These are phyloP conservation scores for Drosophila subpulchrella DNA, from an alignment of 1,140 invertebrate species.

Conservation along the genomic window DNA sequence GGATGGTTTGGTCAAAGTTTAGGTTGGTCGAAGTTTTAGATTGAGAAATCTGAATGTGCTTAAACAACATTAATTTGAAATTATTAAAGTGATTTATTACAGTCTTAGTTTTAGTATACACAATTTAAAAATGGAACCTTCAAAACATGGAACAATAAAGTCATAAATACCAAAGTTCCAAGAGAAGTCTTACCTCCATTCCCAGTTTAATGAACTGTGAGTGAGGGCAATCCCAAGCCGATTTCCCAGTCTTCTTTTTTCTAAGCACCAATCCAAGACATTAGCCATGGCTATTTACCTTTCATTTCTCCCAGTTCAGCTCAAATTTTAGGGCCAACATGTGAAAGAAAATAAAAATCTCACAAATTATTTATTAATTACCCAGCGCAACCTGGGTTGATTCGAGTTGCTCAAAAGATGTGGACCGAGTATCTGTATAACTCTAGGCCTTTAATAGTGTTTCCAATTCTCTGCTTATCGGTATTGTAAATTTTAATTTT, in stretches of 20 bases:
- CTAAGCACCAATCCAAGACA: conserved; percentile 27
- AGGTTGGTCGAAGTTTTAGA: conserved; percentile 8
- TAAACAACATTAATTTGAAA: not conserved
- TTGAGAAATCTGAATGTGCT: conserved; percentile 1
- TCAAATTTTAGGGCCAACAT: conserved; percentile 55
- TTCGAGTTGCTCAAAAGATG: conserved; percentile 9
- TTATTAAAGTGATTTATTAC: not conserved
- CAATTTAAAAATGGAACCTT: conserved; percentile 22
- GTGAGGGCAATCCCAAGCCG: not conserved
- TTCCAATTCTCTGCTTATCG: conserved; percentile 63
- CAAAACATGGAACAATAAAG: conserved; percentile 25
- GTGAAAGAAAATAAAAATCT: conserved; percentile 65
- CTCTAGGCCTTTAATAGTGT: conserved; percentile 19
- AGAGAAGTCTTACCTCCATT: conserved; percentile 11
- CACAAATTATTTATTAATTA: conserved; percentile 82
- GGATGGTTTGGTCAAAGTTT: conserved; percentile 8
- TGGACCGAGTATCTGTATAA: not conserved
- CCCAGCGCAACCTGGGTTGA: conserved; percentile 12
- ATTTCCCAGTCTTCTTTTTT: not conserved
- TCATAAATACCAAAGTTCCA: conserved; percentile 48
- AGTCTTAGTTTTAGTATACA: not conserved
- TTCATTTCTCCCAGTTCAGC: conserved; percentile 23
- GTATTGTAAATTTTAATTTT: conserved; percentile 56
- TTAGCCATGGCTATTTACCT: conserved; percentile 73
- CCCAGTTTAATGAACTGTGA: conserved; percentile 71